Evolutionary conservation across 2,797 vertebrate genomes (phyloP), one percentile per base, ranked within the genome.

Genomic region (Acrossocheilus fasciatus): DNA sequence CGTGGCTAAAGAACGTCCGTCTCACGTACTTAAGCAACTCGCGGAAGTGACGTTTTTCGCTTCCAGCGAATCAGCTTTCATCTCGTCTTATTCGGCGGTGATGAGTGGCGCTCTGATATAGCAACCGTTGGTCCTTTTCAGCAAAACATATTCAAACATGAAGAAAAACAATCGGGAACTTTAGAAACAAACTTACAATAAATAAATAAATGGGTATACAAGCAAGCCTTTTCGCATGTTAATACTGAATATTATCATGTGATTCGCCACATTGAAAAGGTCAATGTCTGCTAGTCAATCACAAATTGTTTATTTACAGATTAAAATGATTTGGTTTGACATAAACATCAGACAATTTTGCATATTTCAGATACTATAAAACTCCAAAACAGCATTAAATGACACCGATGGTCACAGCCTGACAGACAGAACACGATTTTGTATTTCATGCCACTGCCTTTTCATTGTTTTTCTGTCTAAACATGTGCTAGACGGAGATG

Each of bases 11-110:
- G 10, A 52, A 86, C 77, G 84, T 74, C 0, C n/a, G 30, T 36
- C 2, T 18, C 18, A 12, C 68, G 23, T 45, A 64, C 26, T 78
- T 75, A 79, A 73, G 7, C 1, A 79, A 26, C 23, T 78, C 1
- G 5, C 39, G 66, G 84, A 87, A 74, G 50, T 88, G 78, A 87
- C 84, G 87, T 41, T 8, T 34, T 23, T 36, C 4, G 2, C 15
- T 34, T 15, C 0, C 8, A 73, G 34, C 89, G n/a, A 84, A 88
- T 88, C 89, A 86, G 39, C 26, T 1, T 76, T 36, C 20, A 5
- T 4, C 9, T 39, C 9, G 54, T 36, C 64, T 68, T 73, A 7
- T n/a, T 69, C 45, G 43, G 43, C 4, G 34, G 20, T 70, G 34
- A 3, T 76, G 26, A 54, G 45, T 15, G 72, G 72, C 10, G 72